A percentile compares a stretch with the other conserved stretches of the same genome.
These are phyloP conservation scores for Antennarius maculatus DNA, from an alignment of 2,797 vertebrate species.

Conservation along the genomic window DNA sequence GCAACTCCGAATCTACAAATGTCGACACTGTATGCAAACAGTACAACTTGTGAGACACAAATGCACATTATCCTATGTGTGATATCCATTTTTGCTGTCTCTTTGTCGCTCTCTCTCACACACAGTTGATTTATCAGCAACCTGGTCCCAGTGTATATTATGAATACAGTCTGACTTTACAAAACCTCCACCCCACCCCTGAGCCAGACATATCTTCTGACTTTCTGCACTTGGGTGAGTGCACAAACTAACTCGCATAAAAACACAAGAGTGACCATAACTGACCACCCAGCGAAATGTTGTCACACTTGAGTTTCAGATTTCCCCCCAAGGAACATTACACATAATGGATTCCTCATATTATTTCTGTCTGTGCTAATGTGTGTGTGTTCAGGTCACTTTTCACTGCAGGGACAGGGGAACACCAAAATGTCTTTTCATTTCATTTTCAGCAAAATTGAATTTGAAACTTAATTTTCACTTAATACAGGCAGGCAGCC, in stretches of 20 bases:
- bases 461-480: constrained; percentile 40
- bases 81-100: background rate
- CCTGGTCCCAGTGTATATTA: constrained; percentile 74
- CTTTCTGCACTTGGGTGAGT: constrained; percentile 64
- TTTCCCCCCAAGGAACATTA: constrained; percentile 29
- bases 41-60: background rate
- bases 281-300: constrained; percentile 20
- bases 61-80: background rate
- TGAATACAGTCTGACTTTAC: constrained; percentile 74
- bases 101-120: constrained; percentile 7
- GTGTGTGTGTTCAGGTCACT: constrained; percentile 20
- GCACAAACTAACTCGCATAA: constrained; percentile 10
- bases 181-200: constrained; percentile 41
- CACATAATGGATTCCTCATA: constrained; percentile 46
- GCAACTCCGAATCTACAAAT: constrained; percentile 1
- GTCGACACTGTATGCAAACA: background rate
- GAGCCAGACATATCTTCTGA: constrained; percentile 49
- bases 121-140: constrained; percentile 83
- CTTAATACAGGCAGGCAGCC: constrained; percentile 19
- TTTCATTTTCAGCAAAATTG: constrained; percentile 29
- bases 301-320: constrained; percentile 20
- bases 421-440: constrained; percentile 20
- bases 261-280: constrained; percentile 21
- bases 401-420: constrained; percentile 19
- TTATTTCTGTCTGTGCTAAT: constrained; percentile 20